phyloP scores from a whole-genome alignment of 2,797 vertebrate genomes.

The Gastrophryne carolinensis region DNA sequence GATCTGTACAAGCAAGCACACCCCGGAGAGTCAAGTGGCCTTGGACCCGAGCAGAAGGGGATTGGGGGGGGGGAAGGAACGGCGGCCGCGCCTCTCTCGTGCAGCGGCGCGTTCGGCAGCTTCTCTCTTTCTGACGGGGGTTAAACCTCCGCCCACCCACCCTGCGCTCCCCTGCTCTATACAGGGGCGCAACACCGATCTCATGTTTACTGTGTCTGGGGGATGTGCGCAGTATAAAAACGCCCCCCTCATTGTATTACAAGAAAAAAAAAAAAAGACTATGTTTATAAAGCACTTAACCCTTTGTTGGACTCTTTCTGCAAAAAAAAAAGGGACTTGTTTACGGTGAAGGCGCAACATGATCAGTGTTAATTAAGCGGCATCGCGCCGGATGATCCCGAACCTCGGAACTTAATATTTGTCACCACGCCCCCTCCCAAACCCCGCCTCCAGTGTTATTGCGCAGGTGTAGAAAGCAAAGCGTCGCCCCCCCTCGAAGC shows the following conservation, averaged over 20 bases:
- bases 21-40: not conserved
- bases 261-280: not conserved
- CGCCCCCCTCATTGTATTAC: conserved; percentile 28
- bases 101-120: not conserved
- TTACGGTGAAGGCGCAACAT: not conserved
- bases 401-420: not conserved
- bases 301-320: conserved; percentile 4
- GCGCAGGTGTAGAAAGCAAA: too few species aligned
- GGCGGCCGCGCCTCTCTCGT: too few species aligned
- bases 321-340: not conserved
- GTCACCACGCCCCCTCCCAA: not conserved
- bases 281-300: conserved; percentile 52
- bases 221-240: conserved; percentile 41
- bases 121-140: not conserved
- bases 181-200: conserved; percentile 5
- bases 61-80: too few species aligned
- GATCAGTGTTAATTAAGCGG: conserved; percentile 20
- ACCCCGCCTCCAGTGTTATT: not conserved
- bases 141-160: not conserved
- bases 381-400: not conserved
- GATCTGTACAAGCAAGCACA: not conserved
- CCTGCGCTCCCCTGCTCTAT: not conserved
- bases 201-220: conserved; percentile 26
- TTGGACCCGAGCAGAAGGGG: too few species aligned
- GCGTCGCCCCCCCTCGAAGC: not conserved